These are phyloP conservation scores for Laticauda colubrina DNA, from an alignment of 2,113 vertebrate species.

Conservation along the genomic window DNA sequence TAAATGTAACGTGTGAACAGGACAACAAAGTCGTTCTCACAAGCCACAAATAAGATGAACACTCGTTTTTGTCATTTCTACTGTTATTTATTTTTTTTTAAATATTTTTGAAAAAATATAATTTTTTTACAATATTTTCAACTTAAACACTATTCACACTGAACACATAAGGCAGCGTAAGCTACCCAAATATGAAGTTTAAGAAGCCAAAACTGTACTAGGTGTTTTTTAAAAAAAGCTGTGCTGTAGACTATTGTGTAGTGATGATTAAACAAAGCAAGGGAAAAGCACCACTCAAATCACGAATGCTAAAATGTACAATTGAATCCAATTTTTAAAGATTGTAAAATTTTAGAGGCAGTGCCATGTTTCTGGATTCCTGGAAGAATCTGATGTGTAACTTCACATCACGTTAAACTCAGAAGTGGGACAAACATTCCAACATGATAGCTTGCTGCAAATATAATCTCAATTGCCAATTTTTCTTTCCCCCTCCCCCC, in stretches of 20 bases:
- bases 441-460: constrained; percentile 45
- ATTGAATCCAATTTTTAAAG: constrained; percentile 55
- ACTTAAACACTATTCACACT: constrained; percentile 90
- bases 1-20: not conserved
- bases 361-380: constrained; percentile 33
- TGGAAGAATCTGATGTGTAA: constrained; percentile 47
- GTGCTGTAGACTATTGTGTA: constrained; percentile 78
- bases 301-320: constrained; percentile 57
- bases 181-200: constrained; percentile 77
- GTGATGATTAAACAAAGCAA: constrained; percentile 78
- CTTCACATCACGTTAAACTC: constrained; percentile 35
- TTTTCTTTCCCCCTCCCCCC: not conserved
- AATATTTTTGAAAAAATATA: constrained; percentile 93
- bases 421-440: constrained; percentile 42
- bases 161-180: constrained; percentile 82
- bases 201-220: constrained; percentile 82
- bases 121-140: constrained; percentile 88
- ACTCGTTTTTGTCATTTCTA: constrained; percentile 70
- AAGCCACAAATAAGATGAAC: not conserved
- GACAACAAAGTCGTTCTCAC: not conserved
- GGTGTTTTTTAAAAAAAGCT: constrained; percentile 73
- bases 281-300: constrained; percentile 78
- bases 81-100: constrained; percentile 93
- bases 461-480: constrained; percentile 37
- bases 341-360: constrained; percentile 49